Percentiles rank a stretch among this genome's conserved stretches.
Evolutionary conservation across 1,140 invertebrate genomes (phyloP).

Genomic region (Lepidotrigona ventralis): DNA sequence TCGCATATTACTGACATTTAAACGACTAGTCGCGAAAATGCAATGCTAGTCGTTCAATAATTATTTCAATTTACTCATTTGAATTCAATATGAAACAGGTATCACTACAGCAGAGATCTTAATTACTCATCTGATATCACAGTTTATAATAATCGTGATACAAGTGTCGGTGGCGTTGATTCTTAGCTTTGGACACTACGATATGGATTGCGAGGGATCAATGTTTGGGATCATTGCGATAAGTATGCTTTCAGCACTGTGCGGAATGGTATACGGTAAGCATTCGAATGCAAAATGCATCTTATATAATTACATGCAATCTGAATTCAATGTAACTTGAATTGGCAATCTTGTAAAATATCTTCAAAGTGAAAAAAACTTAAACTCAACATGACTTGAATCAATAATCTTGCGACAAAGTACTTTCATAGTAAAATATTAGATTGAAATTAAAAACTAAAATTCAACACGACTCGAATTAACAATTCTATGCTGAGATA

Average conservation of each 20-base stretch:
- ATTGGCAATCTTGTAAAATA: too few relatives aligned
- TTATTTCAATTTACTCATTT: background rate
- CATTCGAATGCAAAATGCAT: background rate
- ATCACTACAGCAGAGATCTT: slow-evolving; percentile 85
- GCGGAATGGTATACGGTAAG: slow-evolving; percentile 87
- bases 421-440: too few relatives aligned
- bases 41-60: too few relatives aligned
- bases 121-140: slow-evolving; percentile 88
- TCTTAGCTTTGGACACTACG: slow-evolving; percentile 82
- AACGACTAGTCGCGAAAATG: too few relatives aligned
- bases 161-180: slow-evolving; percentile 84
- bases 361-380: too few relatives aligned
- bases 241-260: slow-evolving; percentile 83
- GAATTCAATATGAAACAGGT: slow-evolving; percentile 72
- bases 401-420: too few relatives aligned
- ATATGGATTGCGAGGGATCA: slow-evolving; percentile 83
- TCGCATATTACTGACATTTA: too few relatives aligned
- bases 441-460: background rate
- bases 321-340: too few relatives aligned
- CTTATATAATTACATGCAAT: too few relatives aligned
- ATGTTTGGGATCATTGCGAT: slow-evolving; percentile 81
- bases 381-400: too few relatives aligned
- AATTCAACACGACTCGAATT: background rate
- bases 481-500: background rate
- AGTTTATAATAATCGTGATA: slow-evolving; percentile 86